phyloP scores from a whole-genome alignment of 2,797 vertebrate genomes.

The Hippopotamyrus pictus region DNA sequence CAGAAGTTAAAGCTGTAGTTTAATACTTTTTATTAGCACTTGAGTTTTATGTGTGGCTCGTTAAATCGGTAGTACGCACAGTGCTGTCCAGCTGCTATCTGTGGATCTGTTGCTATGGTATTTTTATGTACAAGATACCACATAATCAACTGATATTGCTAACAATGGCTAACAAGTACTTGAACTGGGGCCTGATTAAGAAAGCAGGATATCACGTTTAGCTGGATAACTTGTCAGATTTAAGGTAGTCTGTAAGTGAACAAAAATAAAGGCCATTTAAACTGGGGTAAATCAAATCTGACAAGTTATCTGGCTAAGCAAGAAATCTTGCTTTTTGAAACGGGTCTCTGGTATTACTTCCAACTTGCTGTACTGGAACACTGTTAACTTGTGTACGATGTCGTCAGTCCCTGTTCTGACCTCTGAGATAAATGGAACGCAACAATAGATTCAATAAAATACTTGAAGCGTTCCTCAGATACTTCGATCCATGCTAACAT shows the following conservation, averaged over 20 bases:
- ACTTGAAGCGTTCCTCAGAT: neutral
- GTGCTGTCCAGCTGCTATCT: neutral
- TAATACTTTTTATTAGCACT: neutral
- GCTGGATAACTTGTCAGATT: neutral
- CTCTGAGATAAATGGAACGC: neutral
- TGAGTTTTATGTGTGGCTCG: neutral
- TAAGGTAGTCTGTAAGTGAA: neutral
- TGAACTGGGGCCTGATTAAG: neutral
- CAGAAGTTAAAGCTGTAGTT: neutral
- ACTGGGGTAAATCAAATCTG: neutral
- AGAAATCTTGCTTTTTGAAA: neutral
- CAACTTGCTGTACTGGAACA: neutral
- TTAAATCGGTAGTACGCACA: neutral
- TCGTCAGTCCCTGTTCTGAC: neutral
- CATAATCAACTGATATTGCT: neutral
- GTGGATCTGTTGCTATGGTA: neutral
- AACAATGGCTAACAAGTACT: neutral
- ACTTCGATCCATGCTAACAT: neutral
- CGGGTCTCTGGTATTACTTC: neutral
- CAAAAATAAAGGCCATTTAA: neutral
- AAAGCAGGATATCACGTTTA: neutral
- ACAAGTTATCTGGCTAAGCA: neutral
- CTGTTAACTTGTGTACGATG: neutral
- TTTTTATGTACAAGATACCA: neutral
- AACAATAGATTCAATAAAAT: neutral